These are phyloP conservation scores for Emmelina monodactyla DNA, from an alignment of 2,888 invertebrate genomes.

Conservation along the genomic window DNA sequence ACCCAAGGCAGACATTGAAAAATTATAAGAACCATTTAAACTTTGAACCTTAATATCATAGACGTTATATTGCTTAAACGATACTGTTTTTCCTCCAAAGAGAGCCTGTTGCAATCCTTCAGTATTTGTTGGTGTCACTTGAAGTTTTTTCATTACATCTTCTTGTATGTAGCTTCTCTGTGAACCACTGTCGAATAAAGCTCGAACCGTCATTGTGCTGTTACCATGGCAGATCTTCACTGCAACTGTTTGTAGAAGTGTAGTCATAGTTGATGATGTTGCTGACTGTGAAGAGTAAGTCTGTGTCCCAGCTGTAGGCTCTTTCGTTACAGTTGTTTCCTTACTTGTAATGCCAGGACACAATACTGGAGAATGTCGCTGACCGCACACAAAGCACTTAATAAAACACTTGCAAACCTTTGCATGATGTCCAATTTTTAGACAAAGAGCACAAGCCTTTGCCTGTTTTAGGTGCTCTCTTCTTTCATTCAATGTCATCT, in stretches of 20 bases:
- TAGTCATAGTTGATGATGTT: no score
- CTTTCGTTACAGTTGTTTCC: no score
- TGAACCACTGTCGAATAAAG: constrained; percentile 6
- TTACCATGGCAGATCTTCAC: background rate
- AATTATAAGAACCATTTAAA: background rate
- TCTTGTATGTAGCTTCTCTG: constrained; percentile 7
- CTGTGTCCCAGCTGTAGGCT: no score
- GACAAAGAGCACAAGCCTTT: constrained; percentile 4
- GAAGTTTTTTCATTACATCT: constrained; percentile 1
- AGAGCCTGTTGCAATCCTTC: constrained; percentile 4
- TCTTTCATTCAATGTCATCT: no score
- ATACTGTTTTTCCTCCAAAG: constrained; percentile 9
- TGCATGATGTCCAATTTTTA: constrained; percentile 2
- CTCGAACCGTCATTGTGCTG: background rate
- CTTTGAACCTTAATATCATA: constrained; percentile 2
- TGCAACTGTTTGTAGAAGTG: constrained; percentile 6
- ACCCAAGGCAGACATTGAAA: background rate
- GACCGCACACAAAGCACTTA: constrained; percentile 3
- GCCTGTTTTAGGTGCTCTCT: constrained; percentile 3
- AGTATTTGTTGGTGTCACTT: background rate
- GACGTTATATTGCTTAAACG: no score
- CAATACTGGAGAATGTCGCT: constrained; percentile 1
- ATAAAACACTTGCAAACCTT: constrained; percentile 3
- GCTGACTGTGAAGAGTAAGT: no score
- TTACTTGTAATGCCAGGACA: no score